Percentiles rank a stretch among this genome's conserved stretches.
phyloP scores from a whole-genome alignment of 2,888 invertebrate species.

The Molorchus minor region DNA sequence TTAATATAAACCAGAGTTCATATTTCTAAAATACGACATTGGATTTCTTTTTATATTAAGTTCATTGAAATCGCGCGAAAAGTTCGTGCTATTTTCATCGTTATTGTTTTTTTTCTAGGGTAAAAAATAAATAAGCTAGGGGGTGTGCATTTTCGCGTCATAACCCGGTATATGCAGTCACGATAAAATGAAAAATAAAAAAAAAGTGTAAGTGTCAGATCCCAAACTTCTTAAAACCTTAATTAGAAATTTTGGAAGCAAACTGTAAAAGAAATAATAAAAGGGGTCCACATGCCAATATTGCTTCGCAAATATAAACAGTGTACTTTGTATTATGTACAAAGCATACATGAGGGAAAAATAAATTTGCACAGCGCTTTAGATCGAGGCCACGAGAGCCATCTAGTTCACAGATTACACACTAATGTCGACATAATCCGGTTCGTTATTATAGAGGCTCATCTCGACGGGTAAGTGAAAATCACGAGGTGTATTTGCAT shows the following conservation, averaged over 20 bases:
- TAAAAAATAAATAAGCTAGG: background rate
- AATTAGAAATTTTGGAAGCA: conserved; percentile 44
- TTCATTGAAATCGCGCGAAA: too few relatives aligned
- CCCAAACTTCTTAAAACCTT: conserved; percentile 63
- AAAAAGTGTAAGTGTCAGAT: conserved; percentile 27
- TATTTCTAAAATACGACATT: too few relatives aligned
- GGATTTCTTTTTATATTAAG: background rate
- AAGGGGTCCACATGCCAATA: conserved; percentile 58
- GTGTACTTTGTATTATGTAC: conserved; percentile 60
- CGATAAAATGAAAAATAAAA: too few relatives aligned
- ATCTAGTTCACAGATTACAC: conserved; percentile 51
- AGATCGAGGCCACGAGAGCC: conserved; percentile 46
- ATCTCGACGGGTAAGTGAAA: conserved; percentile 23
- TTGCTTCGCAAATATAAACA: conserved; percentile 60
- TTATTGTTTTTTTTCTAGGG: background rate
- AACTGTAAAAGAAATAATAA: conserved; percentile 47
- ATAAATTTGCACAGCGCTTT: conserved; percentile 57
- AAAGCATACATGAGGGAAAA: conserved; percentile 57
- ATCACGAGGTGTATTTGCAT: conserved; percentile 19
- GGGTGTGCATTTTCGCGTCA: background rate
- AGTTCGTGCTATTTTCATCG: background rate
- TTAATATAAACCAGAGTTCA: too few relatives aligned
- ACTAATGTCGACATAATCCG: conserved; percentile 47
- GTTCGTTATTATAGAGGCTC: conserved; percentile 31
- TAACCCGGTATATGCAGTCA: background rate